Evolutionary conservation across 2,888 invertebrate species (phyloP).

Genomic region (Tipula lateralis): DNA sequence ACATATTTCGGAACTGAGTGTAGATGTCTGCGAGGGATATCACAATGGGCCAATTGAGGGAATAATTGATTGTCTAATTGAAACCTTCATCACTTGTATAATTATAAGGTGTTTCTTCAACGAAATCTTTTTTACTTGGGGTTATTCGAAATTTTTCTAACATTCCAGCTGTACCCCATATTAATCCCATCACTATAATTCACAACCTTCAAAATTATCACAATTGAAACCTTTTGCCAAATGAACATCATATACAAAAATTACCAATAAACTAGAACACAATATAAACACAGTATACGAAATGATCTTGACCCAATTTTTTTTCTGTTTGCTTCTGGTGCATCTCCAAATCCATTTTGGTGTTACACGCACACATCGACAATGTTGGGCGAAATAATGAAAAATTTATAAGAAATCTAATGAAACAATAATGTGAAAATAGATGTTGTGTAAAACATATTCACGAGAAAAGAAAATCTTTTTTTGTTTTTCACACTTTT

Average conservation of each 20-base stretch:
- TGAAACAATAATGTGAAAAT: background rate
- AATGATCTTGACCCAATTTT: constrained; percentile 1
- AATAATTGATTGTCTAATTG: too few relatives aligned
- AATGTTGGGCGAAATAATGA: background rate
- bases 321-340: background rate
- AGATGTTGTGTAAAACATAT: background rate
- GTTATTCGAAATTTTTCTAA: too few relatives aligned
- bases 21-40: too few relatives aligned
- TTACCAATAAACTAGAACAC: background rate
- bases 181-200: too few relatives aligned
- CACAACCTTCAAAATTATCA: too few relatives aligned
- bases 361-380: background rate
- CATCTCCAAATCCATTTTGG: background rate
- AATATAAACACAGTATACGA: background rate
- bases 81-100: too few relatives aligned
- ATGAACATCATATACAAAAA: background rate
- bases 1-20: too few relatives aligned
- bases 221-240: background rate
- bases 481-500: background rate
- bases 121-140: too few relatives aligned
- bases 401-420: too few relatives aligned
- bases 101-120: too few relatives aligned
- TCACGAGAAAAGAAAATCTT: background rate
- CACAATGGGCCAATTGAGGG: too few relatives aligned
- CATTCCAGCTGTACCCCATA: too few relatives aligned